These are phyloP conservation scores for Caenorhabditis sp. DNA, from an alignment of 2,888 invertebrate species.

Conservation along the genomic window DNA sequence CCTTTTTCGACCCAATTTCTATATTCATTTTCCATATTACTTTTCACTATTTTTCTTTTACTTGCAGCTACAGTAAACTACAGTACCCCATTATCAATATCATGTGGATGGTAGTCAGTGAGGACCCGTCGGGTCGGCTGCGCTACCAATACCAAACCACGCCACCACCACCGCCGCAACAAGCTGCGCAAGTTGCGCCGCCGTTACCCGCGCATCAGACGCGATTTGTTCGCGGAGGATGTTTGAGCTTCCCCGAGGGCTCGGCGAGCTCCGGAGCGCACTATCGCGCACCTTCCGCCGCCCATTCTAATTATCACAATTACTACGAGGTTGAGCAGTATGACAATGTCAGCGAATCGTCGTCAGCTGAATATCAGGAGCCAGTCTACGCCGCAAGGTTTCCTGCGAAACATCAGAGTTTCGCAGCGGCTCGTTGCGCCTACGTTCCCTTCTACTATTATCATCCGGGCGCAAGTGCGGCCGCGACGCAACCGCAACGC, in stretches of 20 bases:
- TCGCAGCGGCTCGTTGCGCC: background rate
- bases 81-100: background rate
- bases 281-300: background rate
- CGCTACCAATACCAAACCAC: constrained; percentile 50
- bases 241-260: constrained; percentile 42
- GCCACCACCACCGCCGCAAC: constrained; percentile 17
- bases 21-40: background rate
- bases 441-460: constrained; percentile 31
- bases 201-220: constrained; percentile 29
- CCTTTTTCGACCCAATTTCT: background rate
- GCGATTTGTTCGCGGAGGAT: constrained; percentile 43
- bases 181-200: constrained; percentile 1
- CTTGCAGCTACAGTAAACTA: background rate
- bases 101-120: constrained; percentile 57
- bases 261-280: constrained; percentile 16
- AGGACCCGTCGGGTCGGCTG: constrained; percentile 51
- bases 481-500: constrained; percentile 15
- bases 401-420: constrained; percentile 3
- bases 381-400: constrained; percentile 34
- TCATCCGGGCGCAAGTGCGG: constrained; percentile 21
- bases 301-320: background rate
- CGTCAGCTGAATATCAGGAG: constrained; percentile 49
- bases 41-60: background rate
- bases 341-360: constrained; percentile 49
- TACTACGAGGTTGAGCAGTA: constrained; percentile 46